Evolutionary conservation across 2,888 invertebrate species (phyloP).

Genomic region (Tolmerus cingulatus): DNA sequence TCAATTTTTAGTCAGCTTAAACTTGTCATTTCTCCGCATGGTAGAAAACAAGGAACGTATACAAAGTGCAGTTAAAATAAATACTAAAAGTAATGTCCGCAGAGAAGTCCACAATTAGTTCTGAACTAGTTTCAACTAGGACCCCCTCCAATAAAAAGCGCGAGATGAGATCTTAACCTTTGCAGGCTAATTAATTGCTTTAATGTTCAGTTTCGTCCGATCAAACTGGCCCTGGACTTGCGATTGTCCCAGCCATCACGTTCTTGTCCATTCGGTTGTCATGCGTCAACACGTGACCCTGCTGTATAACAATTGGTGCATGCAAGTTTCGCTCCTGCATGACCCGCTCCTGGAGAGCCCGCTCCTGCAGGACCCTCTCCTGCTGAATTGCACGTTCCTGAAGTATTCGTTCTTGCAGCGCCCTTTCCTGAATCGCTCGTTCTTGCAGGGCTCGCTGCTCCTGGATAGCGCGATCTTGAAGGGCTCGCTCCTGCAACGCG

Average conservation of each 20-base stretch:
- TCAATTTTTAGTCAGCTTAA: background rate
- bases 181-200: constrained; percentile 20
- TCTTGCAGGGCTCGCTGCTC: constrained; percentile 50
- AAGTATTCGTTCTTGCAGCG: constrained; percentile 50
- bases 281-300: constrained; percentile 51
- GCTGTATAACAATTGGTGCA: constrained; percentile 50
- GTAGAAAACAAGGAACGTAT: background rate
- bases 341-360: constrained; percentile 46
- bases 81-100: constrained; percentile 28
- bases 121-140: background rate
- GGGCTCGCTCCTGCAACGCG: constrained; percentile 50
- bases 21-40: background rate
- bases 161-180: background rate
- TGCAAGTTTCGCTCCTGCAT: constrained; percentile 51
- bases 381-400: constrained; percentile 46
- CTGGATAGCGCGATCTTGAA: constrained; percentile 50
- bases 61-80: constrained; percentile 24
- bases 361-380: constrained; percentile 45
- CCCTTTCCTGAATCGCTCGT: constrained; percentile 50
- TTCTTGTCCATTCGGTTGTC: constrained; percentile 52
- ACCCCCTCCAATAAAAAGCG: background rate
- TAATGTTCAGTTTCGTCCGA: background rate
- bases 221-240: constrained; percentile 51
- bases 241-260: constrained; percentile 49
- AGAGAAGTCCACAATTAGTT: background rate